phyloP scores from a whole-genome alignment of 92 coral and sea anemone species.

The Muricea muricata region DNA sequence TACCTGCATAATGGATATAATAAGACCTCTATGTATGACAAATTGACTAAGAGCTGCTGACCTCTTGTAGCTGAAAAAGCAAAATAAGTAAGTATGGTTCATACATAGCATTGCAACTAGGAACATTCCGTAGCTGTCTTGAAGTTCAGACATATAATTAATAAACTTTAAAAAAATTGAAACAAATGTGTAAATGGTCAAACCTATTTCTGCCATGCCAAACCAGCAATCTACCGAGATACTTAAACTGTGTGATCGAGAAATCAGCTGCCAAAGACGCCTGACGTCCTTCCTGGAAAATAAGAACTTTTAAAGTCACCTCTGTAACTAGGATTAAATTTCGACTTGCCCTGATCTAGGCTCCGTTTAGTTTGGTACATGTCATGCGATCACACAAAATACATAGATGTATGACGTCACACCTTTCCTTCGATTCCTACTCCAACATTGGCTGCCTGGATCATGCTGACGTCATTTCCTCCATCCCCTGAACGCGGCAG shows the following conservation, averaged over 20 bases:
- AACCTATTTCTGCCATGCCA: slow-evolving; percentile 99
- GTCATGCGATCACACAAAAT: neutral
- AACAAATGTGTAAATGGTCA: too few species aligned
- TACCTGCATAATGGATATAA: slow-evolving; percentile 95
- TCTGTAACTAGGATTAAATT: too few species aligned
- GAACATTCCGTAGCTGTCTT: too few species aligned
- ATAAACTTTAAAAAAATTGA: too few species aligned
- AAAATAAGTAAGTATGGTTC: neutral
- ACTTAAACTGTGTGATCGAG: slow-evolving; percentile 93
- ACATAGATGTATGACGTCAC: neutral
- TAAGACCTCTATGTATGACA: slow-evolving; percentile 95
- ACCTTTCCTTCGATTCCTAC: slow-evolving; percentile 99
- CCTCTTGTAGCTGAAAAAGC: slow-evolving; percentile 79
- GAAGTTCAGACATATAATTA: too few species aligned
- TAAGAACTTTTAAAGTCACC: too few species aligned
- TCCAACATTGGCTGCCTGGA: slow-evolving; percentile 98
- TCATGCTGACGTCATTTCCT: slow-evolving; percentile 99
- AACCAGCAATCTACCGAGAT: slow-evolving; percentile 83
- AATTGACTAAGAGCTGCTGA: slow-evolving; percentile 97
- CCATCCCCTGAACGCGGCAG: slow-evolving; percentile 93
- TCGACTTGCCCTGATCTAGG: too few species aligned
- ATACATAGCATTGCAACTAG: too few species aligned
- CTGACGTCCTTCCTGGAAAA: slow-evolving; percentile 99
- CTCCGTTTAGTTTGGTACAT: neutral
- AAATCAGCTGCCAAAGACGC: slow-evolving; percentile 99